phyloP scores from a whole-genome alignment of 2,888 invertebrate genomes.

The Sarcophaga caerulescens region DNA sequence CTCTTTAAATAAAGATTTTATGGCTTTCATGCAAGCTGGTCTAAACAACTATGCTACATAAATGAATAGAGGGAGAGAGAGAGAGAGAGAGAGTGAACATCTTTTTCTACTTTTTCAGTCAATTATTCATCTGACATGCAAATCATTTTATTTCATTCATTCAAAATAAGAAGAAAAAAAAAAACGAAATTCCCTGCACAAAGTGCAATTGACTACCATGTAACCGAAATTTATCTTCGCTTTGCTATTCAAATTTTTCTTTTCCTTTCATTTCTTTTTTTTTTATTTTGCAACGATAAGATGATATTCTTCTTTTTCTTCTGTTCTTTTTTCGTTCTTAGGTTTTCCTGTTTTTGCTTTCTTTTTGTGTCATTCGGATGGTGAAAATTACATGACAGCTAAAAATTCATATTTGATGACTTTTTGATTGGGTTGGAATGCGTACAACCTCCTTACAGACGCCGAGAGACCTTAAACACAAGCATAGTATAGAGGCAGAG shows the following conservation, averaged over 20 bases:
- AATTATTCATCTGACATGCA: slow-evolving; percentile 64
- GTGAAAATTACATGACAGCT: slow-evolving; percentile 69
- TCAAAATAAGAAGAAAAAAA: not conserved
- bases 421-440: slow-evolving; percentile 68
- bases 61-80: too few relatives aligned
- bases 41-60: too few relatives aligned
- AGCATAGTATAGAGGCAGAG: not conserved
- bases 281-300: not conserved
- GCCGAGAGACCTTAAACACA: not conserved
- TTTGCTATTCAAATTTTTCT: slow-evolving; percentile 53
- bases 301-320: not conserved
- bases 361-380: slow-evolving; percentile 40
- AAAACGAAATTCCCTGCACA: slow-evolving; percentile 1
- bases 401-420: slow-evolving; percentile 71
- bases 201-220: slow-evolving; percentile 62
- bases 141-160: slow-evolving; percentile 44
- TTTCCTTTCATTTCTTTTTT: not conserved
- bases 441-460: not conserved
- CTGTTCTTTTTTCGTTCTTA: not conserved
- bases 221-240: slow-evolving; percentile 61
- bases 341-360: not conserved
- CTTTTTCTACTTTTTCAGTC: slow-evolving; percentile 50
- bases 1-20: not conserved
- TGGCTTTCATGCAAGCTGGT: not conserved
- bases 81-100: not conserved